A percentile compares a stretch with the other conserved stretches of the same genome.
Evolutionary conservation across 1,140 invertebrate species (phyloP).

Genomic region (Carposina sasakii): DNA sequence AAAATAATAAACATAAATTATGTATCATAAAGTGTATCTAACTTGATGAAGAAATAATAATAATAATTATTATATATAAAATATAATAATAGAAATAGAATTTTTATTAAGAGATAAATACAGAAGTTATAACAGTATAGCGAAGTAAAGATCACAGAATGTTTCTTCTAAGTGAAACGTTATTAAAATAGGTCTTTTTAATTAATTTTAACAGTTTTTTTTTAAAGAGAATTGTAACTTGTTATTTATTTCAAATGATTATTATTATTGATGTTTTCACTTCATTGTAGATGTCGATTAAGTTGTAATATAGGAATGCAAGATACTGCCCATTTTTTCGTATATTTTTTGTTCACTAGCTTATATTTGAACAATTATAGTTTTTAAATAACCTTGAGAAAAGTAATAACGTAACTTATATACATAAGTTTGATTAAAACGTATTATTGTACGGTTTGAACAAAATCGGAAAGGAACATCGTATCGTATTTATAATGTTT

Average conservation of each 20-base stretch:
- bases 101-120: conserved; percentile 70
- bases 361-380: conserved; percentile 38
- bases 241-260: conserved; percentile 73
- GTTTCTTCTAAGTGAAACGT: conserved; percentile 52
- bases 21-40: conserved; percentile 64
- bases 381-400: conserved; percentile 25
- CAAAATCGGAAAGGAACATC: conserved; percentile 51
- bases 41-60: conserved; percentile 59
- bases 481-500: conserved; percentile 19
- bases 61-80: conserved; percentile 67
- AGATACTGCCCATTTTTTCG: conserved; percentile 62
- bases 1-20: conserved; percentile 47
- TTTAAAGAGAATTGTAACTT: conserved; percentile 63
- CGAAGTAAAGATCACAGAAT: conserved; percentile 50
- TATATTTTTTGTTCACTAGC: conserved; percentile 49
- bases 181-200: conserved; percentile 55
- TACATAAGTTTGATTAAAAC: conserved; percentile 45
- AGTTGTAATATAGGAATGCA: conserved; percentile 63
- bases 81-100: conserved; percentile 70
- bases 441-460: conserved; percentile 47
- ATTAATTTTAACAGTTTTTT: conserved; percentile 68
- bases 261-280: conserved; percentile 67
- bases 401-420: conserved; percentile 42
- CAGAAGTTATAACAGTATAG: conserved; percentile 60
- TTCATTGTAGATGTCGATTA: conserved; percentile 58